Base-by-base conservation (phyloP, 2,888 invertebrate genomes). In the Acrobeloides nanus region DNA sequence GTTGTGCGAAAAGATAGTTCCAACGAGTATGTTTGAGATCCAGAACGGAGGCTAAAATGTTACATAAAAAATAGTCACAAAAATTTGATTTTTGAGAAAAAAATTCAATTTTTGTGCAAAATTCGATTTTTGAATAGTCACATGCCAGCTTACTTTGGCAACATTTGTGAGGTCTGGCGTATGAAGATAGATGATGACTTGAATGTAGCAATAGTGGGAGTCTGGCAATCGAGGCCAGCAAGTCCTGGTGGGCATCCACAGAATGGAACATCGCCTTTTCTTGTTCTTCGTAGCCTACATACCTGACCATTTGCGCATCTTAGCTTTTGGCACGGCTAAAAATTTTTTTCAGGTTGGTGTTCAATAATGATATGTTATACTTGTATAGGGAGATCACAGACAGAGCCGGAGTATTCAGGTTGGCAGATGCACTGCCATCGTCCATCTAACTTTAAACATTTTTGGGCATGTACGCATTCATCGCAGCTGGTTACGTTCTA, bases 1-100 rank as follows among this genome's bases (percentile, higher is more conserved):
- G 70, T 70, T 6, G 70, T 71, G 2, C 65, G 57, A 50, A 68
- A 60, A 6, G 58, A 51, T 38, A 67, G 56, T 8, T 56, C 53
- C 10, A 62, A 41, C 18, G 55, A 57, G 51, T 60, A 65, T 0
- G 57, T 45, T 1, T 53, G 37, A 1, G 55, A 47, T 21, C 51
- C 50, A 27, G 48, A 39, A n/a, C n/a, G n/a, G n/a, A n/a, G n/a
- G n/a, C n/a, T n/a, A n/a, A n/a, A n/a, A n/a, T n/a, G n/a, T n/a
- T n/a, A n/a, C n/a, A n/a, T n/a, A n/a, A n/a, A n/a, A n/a, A n/a
- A n/a, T n/a, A n/a, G n/a, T n/a, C n/a, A n/a, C n/a, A n/a, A n/a
- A n/a, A n/a, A n/a, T n/a, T n/a, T n/a, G n/a, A n/a, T n/a, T n/a
- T n/a, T n/a, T n/a, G n/a, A n/a, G n/a, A n/a, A n/a, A n/a, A n/a